Base-by-base conservation (phyloP, 2,888 invertebrate genomes). In the Keiferia lycopersicella region DNA sequence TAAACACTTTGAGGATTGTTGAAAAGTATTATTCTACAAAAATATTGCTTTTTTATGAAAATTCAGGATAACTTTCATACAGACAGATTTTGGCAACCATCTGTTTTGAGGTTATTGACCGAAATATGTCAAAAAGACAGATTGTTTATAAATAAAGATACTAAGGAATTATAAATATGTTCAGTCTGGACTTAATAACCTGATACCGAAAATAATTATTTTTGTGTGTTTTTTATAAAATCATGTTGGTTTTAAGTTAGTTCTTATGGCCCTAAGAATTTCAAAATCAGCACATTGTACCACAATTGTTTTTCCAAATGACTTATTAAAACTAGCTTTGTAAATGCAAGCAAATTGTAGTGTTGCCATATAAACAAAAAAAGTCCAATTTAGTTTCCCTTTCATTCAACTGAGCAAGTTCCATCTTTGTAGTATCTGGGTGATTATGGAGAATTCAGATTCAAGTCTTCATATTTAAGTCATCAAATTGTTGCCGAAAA, bases 91-190 rank as follows among this genome's bases (percentile, higher is more conserved):
- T 41, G 41, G 14, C 41, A 41, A 16, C 16, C 45, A 45, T n/a
- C 45, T 45, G 45, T 45, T 45, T 45, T 45, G n/a, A 16, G 45
- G 45, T 45, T 45, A 45, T 11, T 45, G 45, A 45, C 45, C 45
- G 45, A n/a, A 1, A n/a, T n/a, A 8, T 45, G 45, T 45, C 45
- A n/a, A 45, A n/a, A 45, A 45, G n/a, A 45, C 0, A 45, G 45
- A 7, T n/a, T 8, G 45, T 45, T n/a, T 45, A 45, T n/a, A 16
- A 45, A 45, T 45, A n/a, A 45, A 45, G 45, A 16, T 45, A 16
- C n/a, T n/a, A n/a, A n/a, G n/a, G n/a, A n/a, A n/a, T n/a, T n/a
- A n/a, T n/a, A n/a, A n/a, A n/a, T n/a, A n/a, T n/a, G n/a, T n/a
- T n/a, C n/a, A n/a, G n/a, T n/a, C n/a, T 14, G 12, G 11, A 26